Percentiles rank a stretch among this genome's conserved stretches.
These are phyloP conservation scores for Muntiacus reevesi DNA, from an alignment of 2,113 vertebrate species.

Conservation along the genomic window DNA sequence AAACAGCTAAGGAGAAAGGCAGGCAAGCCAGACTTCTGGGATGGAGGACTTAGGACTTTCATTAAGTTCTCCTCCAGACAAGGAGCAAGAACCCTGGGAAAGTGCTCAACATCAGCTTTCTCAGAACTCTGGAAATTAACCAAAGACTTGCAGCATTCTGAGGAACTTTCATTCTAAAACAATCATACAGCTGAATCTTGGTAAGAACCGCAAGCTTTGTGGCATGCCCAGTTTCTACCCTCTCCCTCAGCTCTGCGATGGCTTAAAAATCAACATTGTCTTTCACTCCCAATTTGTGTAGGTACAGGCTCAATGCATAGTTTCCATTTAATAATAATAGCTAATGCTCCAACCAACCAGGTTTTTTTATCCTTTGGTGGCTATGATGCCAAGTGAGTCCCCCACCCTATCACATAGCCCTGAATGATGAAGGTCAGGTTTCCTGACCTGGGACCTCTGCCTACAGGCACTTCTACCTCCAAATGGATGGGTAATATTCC, in stretches of 20 bases:
- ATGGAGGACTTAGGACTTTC: not conserved
- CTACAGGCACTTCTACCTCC: not conserved
- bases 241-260: not conserved
- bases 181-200: not conserved
- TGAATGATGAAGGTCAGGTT: not conserved
- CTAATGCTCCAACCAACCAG: not conserved
- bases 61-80: not conserved
- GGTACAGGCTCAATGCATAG: not conserved
- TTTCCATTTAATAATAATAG: not conserved
- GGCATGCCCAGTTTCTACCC: not conserved
- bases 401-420: not conserved
- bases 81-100: not conserved
- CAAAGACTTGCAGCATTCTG: not conserved
- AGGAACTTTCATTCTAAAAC: not conserved
- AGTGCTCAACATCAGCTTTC: not conserved
- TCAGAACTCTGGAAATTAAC: not conserved
- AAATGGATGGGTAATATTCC: not conserved
- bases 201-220: not conserved
- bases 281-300: not conserved
- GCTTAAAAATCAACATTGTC: not conserved
- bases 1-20: not conserved
- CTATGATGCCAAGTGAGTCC: not conserved
- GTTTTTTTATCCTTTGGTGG: not conserved
- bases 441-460: not conserved
- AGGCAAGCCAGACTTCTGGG: not conserved